Percentiles rank a stretch among this genome's conserved stretches.
Conservation (phyloP, 2,888 invertebrate genomes). For the Podabrus alpinus region DNA sequence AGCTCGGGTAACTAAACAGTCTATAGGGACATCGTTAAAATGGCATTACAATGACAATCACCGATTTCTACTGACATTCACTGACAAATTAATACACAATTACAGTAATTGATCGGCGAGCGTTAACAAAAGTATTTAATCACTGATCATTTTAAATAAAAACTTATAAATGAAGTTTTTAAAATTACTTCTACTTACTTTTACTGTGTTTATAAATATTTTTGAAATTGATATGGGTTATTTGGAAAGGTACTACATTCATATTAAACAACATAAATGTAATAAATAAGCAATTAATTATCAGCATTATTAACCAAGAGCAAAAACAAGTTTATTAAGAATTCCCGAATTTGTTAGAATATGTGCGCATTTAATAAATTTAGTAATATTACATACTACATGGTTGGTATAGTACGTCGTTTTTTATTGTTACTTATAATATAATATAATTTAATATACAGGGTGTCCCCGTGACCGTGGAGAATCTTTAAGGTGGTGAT, state of each 20-base stretch:
- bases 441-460: too few species aligned
- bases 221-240: background rate
- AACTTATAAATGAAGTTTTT: too few species aligned
- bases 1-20: conserved; percentile 31
- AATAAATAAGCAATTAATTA: background rate
- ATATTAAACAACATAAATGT: too few species aligned
- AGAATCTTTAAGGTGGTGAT: too few species aligned
- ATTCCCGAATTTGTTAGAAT: background rate
- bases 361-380: background rate
- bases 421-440: too few species aligned
- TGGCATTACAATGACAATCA: conserved; percentile 36
- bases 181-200: too few species aligned
- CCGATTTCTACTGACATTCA: conserved; percentile 30
- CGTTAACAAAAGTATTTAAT: conserved; percentile 6
- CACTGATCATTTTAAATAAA: background rate
- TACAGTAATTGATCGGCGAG: conserved; percentile 26
- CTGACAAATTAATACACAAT: conserved; percentile 33
- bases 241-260: background rate
- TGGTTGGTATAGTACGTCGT: too few species aligned
- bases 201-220: too few species aligned
- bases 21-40: conserved; percentile 43
- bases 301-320: background rate
- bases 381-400: too few species aligned
- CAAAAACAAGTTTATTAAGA: background rate
- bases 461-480: too few species aligned